A percentile compares a stretch with the other conserved stretches of the same genome.
These are phyloP conservation scores for Synergus japonicus DNA, from an alignment of 2,888 invertebrate species.

Conservation along the genomic window DNA sequence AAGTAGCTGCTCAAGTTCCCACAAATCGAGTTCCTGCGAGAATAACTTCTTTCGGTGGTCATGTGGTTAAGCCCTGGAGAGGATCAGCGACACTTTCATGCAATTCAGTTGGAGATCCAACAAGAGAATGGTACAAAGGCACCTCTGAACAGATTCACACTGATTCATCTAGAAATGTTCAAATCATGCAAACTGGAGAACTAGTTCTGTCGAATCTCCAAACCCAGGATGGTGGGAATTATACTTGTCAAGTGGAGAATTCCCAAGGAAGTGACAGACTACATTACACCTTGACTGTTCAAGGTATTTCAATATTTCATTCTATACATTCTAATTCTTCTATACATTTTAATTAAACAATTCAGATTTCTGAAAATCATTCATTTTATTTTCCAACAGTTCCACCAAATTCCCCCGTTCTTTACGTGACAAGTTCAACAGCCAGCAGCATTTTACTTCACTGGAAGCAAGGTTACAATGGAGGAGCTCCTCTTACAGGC, in stretches of 20 bases:
- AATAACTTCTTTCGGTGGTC: slow-evolving; percentile 85
- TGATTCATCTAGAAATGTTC: slow-evolving; percentile 81
- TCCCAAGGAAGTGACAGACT: slow-evolving; percentile 84
- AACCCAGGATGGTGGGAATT: slow-evolving; percentile 84
- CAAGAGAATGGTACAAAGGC: slow-evolving; percentile 83
- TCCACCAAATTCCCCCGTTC: slow-evolving; percentile 85
- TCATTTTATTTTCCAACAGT: slow-evolving; percentile 76
- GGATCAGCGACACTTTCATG: slow-evolving; percentile 83
- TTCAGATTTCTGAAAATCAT: not conserved
- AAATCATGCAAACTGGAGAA: slow-evolving; percentile 83
- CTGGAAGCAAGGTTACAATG: slow-evolving; percentile 86
- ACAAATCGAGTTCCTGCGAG: slow-evolving; percentile 83
- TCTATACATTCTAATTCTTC: not conserved
- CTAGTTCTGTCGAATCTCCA: slow-evolving; percentile 83
- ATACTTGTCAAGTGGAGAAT: slow-evolving; percentile 86
- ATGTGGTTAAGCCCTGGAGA: slow-evolving; percentile 83
- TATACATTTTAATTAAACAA: not conserved
- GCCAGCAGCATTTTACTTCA: slow-evolving; percentile 86
- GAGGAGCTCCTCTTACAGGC: slow-evolving; percentile 84
- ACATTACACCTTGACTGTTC: slow-evolving; percentile 83
- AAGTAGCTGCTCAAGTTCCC: slow-evolving; percentile 83
- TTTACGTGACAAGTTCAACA: slow-evolving; percentile 87
- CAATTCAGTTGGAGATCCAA: slow-evolving; percentile 83
- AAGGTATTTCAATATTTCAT: slow-evolving; percentile 74
- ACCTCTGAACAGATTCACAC: slow-evolving; percentile 80